phyloP scores from a whole-genome alignment of 2,113 vertebrate genomes.

The Turnix velox region DNA sequence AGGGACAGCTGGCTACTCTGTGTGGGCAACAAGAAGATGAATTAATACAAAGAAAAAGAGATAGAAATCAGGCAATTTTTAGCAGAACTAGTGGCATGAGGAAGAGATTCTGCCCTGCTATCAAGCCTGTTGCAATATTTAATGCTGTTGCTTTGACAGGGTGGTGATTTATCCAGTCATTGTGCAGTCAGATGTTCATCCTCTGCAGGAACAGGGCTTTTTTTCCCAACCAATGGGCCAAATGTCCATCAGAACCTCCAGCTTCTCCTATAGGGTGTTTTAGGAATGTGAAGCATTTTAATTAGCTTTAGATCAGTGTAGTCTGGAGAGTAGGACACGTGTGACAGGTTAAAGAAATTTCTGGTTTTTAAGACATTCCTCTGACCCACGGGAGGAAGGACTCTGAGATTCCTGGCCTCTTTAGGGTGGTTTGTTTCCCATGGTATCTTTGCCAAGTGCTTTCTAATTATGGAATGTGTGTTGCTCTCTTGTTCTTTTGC shows the following conservation, averaged over 20 bases:
- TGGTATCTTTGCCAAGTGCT: conserved; percentile 49
- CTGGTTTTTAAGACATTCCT: not conserved
- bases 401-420: conserved; percentile 37
- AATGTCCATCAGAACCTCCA: not conserved
- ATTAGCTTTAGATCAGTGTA: not conserved
- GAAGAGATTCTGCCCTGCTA: not conserved
- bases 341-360: not conserved
- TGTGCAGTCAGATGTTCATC: not conserved
- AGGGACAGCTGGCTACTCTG: not conserved
- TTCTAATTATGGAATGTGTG: conserved; percentile 55
- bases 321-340: not conserved
- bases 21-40: not conserved
- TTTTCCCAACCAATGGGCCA: not conserved
- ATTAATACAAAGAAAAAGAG: not conserved
- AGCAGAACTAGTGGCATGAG: not conserved
- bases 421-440: conserved; percentile 48
- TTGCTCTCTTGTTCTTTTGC: not conserved
- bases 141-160: not conserved
- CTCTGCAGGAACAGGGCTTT: not conserved
- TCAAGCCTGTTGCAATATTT: not conserved
- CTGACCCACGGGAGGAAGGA: conserved; percentile 29
- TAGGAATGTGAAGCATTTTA: not conserved
- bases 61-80: not conserved
- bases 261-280: not conserved
- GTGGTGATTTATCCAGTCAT: not conserved